Conservation (phyloP, 2,113 vertebrate species). For the Hypocryptadius cinnamomeus region DNA sequence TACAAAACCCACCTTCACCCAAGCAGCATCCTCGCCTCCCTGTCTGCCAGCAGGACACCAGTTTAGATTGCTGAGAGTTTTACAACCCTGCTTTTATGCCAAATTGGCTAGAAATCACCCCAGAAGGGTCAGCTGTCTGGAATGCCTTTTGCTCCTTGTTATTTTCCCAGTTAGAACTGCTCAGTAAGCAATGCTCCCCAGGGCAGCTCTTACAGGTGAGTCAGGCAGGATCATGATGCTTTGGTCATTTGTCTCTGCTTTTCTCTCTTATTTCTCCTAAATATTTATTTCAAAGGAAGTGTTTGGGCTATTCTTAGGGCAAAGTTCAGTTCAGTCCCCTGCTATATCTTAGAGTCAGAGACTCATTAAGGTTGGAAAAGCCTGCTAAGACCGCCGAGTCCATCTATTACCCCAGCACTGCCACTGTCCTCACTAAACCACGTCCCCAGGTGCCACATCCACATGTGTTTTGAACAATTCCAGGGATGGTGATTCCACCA, state of each 20-base stretch:
- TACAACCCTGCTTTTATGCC: background rate
- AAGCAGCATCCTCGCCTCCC: background rate
- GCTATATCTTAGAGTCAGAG: background rate
- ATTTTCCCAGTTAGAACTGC: background rate
- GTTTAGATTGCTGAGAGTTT: background rate
- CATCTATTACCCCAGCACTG: background rate
- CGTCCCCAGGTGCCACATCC: background rate
- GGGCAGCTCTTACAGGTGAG: background rate
- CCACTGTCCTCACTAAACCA: background rate
- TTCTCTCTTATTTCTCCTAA: background rate
- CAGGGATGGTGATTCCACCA: background rate
- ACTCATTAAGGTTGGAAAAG: background rate
- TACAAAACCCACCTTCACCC: background rate
- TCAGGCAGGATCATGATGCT: background rate
- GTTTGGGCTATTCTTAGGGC: background rate
- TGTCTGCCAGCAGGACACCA: background rate
- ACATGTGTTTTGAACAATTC: background rate
- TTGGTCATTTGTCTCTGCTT: background rate
- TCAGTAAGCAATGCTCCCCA: background rate
- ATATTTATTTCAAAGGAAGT: background rate
- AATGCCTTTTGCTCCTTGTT: background rate
- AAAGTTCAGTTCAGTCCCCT: background rate
- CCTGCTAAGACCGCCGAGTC: fast-evolving
- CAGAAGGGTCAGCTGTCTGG: background rate
- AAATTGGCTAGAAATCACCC: background rate